Percentiles rank a stretch among this genome's conserved stretches.
These are phyloP conservation scores for Lasioglossum lativentre DNA, from an alignment of 2,888 invertebrate genomes.

Conservation along the genomic window DNA sequence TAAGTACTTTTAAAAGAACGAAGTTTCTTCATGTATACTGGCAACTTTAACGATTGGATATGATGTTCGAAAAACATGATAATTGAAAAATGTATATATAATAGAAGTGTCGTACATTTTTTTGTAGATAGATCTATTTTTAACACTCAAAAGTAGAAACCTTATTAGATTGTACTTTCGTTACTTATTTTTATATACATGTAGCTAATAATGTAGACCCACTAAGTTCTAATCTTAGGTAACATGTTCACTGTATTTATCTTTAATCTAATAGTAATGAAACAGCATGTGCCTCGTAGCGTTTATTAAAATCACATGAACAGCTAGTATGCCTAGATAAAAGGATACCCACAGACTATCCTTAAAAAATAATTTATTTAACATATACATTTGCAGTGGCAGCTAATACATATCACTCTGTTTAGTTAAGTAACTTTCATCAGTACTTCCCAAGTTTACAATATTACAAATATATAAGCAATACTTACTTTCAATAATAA, in stretches of 20 bases:
- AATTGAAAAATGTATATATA: constrained; percentile 64
- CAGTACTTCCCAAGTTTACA: constrained; percentile 66
- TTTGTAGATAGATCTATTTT: constrained; percentile 74
- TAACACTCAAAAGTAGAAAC: constrained; percentile 51
- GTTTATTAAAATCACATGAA: constrained; percentile 65
- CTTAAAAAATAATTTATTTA: constrained; percentile 77
- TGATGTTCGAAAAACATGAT: constrained; percentile 32
- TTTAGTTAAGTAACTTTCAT: constrained; percentile 68
- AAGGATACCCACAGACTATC: constrained; percentile 50
- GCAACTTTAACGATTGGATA: constrained; percentile 40
- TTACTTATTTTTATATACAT: constrained; percentile 68
- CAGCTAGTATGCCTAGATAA: constrained; percentile 59
- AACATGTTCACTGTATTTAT: constrained; percentile 68
- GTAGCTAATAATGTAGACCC: constrained; percentile 51
- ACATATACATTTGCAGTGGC: constrained; percentile 74
- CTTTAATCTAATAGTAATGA: constrained; percentile 63
- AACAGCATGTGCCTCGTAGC: constrained; percentile 76
- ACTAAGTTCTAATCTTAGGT: constrained; percentile 58
- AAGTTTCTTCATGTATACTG: constrained; percentile 46
- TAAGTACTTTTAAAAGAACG: constrained; percentile 50
- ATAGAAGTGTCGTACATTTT: constrained; percentile 52
- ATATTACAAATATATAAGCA: constrained; percentile 71
- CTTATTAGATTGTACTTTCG: constrained; percentile 51
- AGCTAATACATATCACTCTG: constrained; percentile 75
- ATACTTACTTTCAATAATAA: constrained; percentile 66